Percentiles rank a stretch among this genome's conserved stretches.
Conservation (phyloP, 2,113 vertebrate species). For the Indri indri region DNA sequence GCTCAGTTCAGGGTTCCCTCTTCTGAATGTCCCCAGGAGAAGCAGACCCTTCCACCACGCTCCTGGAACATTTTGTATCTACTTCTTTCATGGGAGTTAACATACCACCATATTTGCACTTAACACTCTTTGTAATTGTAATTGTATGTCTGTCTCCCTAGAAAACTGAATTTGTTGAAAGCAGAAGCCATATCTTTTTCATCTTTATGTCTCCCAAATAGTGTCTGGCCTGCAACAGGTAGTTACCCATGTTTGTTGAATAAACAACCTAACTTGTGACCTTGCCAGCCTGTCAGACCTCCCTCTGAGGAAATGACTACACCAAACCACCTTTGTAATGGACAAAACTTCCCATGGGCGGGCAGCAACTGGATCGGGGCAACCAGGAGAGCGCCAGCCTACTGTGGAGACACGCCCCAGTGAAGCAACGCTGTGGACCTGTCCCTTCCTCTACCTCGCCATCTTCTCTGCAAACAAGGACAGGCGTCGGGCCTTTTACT, state of each 20-base stretch:
- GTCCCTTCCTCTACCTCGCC: background rate
- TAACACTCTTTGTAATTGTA: background rate
- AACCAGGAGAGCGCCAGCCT: background rate
- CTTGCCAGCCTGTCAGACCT: background rate
- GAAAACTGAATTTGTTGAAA: background rate
- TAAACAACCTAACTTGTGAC: background rate
- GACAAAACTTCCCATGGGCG: background rate
- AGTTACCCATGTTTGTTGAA: background rate
- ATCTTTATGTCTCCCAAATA: background rate
- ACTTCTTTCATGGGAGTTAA: background rate
- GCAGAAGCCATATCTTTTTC: background rate
- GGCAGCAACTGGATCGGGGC: background rate
- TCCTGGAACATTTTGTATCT: background rate
- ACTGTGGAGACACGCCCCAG: fast-evolving
- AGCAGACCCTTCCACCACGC: background rate
- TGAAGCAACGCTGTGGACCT: constrained; percentile 25
- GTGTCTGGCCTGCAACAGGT: background rate
- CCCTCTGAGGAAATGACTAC: constrained; percentile 55
- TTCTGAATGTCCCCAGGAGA: background rate
- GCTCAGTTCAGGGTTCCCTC: background rate
- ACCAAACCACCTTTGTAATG: background rate
- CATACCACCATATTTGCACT: background rate
- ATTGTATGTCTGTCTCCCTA: background rate
- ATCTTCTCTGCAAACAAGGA: constrained; percentile 29
- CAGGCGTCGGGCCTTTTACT: background rate